Evolutionary conservation across 92 coral and sea anemone genomes (phyloP), one percentile per base, ranked within the genome.

Genomic region (Palythoa grandis): DNA sequence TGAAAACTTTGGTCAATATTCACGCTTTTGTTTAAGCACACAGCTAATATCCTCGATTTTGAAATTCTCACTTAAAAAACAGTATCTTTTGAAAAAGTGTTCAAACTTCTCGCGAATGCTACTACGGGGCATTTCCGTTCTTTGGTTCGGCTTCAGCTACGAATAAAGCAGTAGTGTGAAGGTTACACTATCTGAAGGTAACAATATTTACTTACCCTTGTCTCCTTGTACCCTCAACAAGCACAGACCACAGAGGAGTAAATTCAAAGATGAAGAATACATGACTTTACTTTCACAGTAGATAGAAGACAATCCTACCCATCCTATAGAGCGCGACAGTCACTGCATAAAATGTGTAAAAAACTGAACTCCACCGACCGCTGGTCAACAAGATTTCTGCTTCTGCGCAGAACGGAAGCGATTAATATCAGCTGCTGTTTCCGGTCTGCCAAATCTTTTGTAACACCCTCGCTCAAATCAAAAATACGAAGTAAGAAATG

Each of bases 391-490:
- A 56, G 11, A 14, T 10, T 29, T 11, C 74, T 80, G 85, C 72
- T 80, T 67, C 85, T 80, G 85, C 85, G 85, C 85, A 80, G 23
- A 80, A 80, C 85, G 85, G 85, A 80, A 80, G 50, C 60, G 74
- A 80, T 80, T 80, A 66, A 79, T 66, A 80, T 80, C 85, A 80
- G 74, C 85, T 80, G 85, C 85, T 80, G 85, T 22, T 80, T 80
- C 85, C 85, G 74, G 85, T 80, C 74, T 65, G 40, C 19, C 5
- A 78, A 63, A 22, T 78, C 85, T 60, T 66, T 80, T 80, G 85
- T 65, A 69, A 66, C 85, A 65, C 63, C 74, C 85, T 48, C 1
- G 58, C 56, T 48, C 73, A 79, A 43, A 79, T 79, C 73, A 79
- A 43, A 1, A 80, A 80, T 74, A 80, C 63, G 43, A 40, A 80